phyloP scores from a whole-genome alignment of 2,113 vertebrate genomes.

The Danionella cerebrum region DNA sequence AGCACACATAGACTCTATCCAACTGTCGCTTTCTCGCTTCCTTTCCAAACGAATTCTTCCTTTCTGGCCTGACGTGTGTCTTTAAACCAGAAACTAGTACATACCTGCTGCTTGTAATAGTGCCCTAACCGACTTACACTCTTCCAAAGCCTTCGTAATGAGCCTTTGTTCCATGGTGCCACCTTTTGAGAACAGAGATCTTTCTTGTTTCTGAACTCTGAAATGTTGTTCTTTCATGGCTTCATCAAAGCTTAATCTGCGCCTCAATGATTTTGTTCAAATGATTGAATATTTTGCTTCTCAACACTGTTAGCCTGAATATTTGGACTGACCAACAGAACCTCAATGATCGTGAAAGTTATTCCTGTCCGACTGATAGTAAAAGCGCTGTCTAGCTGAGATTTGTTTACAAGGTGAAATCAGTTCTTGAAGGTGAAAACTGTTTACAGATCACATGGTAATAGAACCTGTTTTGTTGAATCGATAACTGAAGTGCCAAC shows the following conservation, averaged over 20 bases:
- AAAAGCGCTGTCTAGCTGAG: constrained; percentile 7
- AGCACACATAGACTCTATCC: constrained; percentile 47
- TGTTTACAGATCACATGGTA: constrained; percentile 48
- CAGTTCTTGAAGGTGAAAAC: constrained; percentile 29
- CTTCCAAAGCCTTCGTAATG: constrained; percentile 22
- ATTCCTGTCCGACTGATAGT: neutral
- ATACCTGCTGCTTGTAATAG: constrained; percentile 40
- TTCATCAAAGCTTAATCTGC: neutral
- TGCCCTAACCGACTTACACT: constrained; percentile 22
- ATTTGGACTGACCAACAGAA: constrained; percentile 4
- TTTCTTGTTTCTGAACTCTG: constrained; percentile 16
- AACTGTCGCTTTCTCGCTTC: neutral
- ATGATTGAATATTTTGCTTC: neutral
- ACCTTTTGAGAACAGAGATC: constrained; percentile 19
- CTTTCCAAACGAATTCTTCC: constrained; percentile 4
- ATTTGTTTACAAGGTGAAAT: constrained; percentile 38
- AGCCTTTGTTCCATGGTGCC: constrained; percentile 13
- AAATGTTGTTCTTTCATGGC: neutral
- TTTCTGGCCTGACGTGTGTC: neutral
- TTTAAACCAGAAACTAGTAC: constrained; percentile 4
- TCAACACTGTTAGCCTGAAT: neutral
- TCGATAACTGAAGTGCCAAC: constrained; percentile 56
- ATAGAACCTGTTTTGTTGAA: constrained; percentile 15
- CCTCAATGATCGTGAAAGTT: constrained; percentile 8
- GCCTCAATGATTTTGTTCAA: constrained; percentile 3